Conservation (phyloP, 2,888 invertebrate genomes). For the Cenopis cana region DNA sequence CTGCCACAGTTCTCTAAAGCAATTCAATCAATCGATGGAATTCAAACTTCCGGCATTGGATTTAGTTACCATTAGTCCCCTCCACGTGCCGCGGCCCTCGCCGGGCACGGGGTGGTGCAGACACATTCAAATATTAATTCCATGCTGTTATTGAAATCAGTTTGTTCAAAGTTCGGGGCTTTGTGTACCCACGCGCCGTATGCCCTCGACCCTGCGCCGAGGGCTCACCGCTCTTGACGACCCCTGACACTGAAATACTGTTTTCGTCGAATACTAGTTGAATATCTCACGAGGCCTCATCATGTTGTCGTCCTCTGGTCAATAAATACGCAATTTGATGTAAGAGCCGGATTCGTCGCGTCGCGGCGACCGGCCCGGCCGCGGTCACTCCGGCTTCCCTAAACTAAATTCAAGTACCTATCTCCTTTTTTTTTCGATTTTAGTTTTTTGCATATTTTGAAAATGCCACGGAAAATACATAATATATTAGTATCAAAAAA, state of each 20-base stretch:
- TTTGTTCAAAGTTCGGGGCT: constrained; percentile 32
- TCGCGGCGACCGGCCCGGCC: too few species aligned
- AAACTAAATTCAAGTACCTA: too few species aligned
- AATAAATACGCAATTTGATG: constrained; percentile 26
- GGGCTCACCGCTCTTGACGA: background rate
- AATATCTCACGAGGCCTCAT: background rate
- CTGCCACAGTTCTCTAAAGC: background rate
- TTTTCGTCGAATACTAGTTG: background rate
- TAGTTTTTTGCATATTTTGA: too few species aligned
- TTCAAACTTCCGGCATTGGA: constrained; percentile 22
- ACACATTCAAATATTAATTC: constrained; percentile 35
- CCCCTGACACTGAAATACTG: background rate
- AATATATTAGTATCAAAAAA: too few species aligned
- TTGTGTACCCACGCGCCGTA: background rate
- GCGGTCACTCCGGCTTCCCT: too few species aligned
- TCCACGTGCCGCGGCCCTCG: background rate
- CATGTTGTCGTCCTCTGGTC: background rate
- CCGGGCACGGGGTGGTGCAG: background rate
- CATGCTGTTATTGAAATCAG: constrained; percentile 22
- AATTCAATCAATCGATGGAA: constrained; percentile 27
- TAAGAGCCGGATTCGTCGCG: too few species aligned
- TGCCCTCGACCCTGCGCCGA: background rate
- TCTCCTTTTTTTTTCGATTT: too few species aligned
- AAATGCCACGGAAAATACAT: too few species aligned
- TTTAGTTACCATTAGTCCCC: constrained; percentile 18